Conservation (phyloP, 2,113 vertebrate species). For the Neofelis nebulosa region DNA sequence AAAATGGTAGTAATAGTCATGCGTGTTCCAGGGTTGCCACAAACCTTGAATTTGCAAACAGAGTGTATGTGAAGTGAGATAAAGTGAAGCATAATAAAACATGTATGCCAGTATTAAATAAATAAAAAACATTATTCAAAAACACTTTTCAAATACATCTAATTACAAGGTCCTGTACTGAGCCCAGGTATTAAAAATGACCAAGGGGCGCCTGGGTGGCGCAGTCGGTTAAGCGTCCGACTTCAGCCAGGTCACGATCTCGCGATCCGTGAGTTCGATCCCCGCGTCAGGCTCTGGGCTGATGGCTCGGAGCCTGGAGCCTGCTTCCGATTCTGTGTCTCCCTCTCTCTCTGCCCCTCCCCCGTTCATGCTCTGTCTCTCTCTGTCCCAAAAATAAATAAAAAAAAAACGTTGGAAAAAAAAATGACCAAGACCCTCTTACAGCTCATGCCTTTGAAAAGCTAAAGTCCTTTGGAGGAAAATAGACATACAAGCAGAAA, state of each 20-base stretch:
- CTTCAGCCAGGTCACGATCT: too few species aligned
- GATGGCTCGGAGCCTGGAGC: too few species aligned
- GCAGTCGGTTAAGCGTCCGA: too few species aligned
- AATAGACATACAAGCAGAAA: not conserved
- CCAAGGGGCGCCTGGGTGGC: too few species aligned
- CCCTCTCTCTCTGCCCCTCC: too few species aligned
- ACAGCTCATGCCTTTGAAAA: not conserved
- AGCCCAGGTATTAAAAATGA: constrained; percentile 34
- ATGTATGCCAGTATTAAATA: not conserved
- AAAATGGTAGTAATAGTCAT: not conserved
- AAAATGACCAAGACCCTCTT: not conserved
- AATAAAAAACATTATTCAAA: not conserved
- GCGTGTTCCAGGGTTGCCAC: not conserved
- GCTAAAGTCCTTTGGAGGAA: not conserved
- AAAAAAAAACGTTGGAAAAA: too few species aligned
- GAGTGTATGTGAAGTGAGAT: not conserved
- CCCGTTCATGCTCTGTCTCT: too few species aligned
- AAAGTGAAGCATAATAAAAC: not conserved
- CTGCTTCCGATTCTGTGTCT: too few species aligned
- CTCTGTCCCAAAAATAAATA: too few species aligned
- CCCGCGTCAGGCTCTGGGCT: too few species aligned
- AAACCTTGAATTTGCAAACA: not conserved
- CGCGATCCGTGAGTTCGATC: too few species aligned
- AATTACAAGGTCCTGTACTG: not conserved
- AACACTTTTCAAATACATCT: not conserved